Evolutionary conservation across 2,888 invertebrate genomes (phyloP).

Genomic region (Andrena minutula): DNA sequence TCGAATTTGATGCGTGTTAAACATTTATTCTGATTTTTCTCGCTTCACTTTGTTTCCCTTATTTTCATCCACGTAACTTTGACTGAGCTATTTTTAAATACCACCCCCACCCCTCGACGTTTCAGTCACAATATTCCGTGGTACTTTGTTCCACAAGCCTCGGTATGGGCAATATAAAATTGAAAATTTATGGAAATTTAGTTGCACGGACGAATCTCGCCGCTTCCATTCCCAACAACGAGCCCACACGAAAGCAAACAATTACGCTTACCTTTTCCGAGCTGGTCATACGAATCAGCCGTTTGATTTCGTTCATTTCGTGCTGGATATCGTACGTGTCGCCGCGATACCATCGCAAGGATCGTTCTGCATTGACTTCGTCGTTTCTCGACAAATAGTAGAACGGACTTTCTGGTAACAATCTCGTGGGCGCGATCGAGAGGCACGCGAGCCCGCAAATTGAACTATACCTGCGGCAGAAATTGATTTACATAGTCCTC

Average conservation of each 20-base stretch:
- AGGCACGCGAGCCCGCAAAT: constrained; percentile 75
- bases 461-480: constrained; percentile 71
- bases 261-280: constrained; percentile 65
- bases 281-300: constrained; percentile 55
- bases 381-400: constrained; percentile 71
- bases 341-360: constrained; percentile 75
- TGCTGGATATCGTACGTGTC: constrained; percentile 56
- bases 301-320: constrained; percentile 74
- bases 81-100: neutral
- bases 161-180: neutral
- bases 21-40: too few relatives aligned
- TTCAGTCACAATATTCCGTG: neutral
- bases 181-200: constrained; percentile 3
- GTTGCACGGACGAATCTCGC: neutral
- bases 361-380: constrained; percentile 68
- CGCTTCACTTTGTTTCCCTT: too few relatives aligned
- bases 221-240: neutral
- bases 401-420: constrained; percentile 77
- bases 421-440: constrained; percentile 67
- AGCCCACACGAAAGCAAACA: neutral
- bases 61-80: neutral
- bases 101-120: too few relatives aligned
- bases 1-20: too few relatives aligned
- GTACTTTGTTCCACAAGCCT: neutral
- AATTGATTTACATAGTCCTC: constrained; percentile 23